phyloP scores from a whole-genome alignment of 2,888 invertebrate species.

The Sericinus montela region DNA sequence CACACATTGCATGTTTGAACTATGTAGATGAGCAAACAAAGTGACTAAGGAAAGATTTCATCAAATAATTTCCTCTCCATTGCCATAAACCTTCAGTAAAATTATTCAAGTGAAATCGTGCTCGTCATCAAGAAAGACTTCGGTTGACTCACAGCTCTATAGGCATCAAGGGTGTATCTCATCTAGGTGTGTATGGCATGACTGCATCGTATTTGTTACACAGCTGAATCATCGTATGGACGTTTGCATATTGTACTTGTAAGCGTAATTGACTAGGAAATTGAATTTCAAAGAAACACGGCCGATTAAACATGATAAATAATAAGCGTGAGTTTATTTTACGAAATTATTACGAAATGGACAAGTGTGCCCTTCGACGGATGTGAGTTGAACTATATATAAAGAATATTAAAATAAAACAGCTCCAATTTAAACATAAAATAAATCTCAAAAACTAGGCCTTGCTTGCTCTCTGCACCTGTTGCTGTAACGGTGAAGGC shows the following conservation, averaged over 20 bases:
- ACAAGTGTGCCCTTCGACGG: no score
- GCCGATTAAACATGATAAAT: no score
- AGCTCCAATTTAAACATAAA: no score
- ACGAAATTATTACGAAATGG: no score
- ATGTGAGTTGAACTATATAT: no score
- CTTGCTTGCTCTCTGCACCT: no score
- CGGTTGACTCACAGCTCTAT: constrained; percentile 14
- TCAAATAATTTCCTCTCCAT: constrained; percentile 14
- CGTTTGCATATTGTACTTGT: neutral
- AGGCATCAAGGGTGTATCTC: constrained; percentile 1
- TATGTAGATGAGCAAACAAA: constrained; percentile 8
- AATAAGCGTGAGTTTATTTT: no score
- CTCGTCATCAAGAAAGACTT: constrained; percentile 15
- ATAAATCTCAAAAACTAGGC: no score
- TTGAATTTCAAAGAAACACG: no score
- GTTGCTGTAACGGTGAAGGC: no score
- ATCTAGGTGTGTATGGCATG: constrained; percentile 8
- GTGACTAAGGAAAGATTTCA: constrained; percentile 18
- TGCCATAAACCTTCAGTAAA: constrained; percentile 15
- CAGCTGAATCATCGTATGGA: constrained; percentile 16
- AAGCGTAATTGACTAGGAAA: neutral
- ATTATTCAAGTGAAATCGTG: constrained; percentile 12
- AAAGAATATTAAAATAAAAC: no score
- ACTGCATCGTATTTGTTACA: constrained; percentile 17
- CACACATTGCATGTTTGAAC: neutral